Percentiles rank a stretch among this genome's conserved stretches.
These are phyloP conservation scores for Platerodrilus igneus DNA, from an alignment of 2,888 invertebrate genomes.

Conservation along the genomic window DNA sequence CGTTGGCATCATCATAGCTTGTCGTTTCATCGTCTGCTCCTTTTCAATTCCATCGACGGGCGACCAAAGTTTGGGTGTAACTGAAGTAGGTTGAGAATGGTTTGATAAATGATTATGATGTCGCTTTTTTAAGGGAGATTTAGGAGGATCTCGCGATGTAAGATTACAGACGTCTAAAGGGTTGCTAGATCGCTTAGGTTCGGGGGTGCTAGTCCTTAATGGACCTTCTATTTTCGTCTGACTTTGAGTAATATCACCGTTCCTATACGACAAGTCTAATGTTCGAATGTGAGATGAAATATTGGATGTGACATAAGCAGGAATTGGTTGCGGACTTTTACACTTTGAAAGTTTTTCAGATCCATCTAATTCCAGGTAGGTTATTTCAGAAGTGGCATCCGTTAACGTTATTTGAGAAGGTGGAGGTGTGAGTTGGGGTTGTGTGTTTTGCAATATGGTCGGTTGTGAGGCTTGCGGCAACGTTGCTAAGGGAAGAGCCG, in stretches of 20 bases:
- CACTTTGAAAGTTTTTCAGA: constrained; percentile 27
- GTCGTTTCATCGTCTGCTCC: constrained; percentile 29
- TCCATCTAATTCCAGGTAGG: constrained; percentile 31
- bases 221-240: constrained; percentile 34
- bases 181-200: constrained; percentile 52
- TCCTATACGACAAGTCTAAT: constrained; percentile 38
- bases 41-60: constrained; percentile 48
- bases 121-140: constrained; percentile 49
- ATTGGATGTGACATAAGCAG: constrained; percentile 21
- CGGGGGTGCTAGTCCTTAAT: constrained; percentile 32
- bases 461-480: constrained; percentile 21
- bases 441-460: constrained; percentile 21
- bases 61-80: constrained; percentile 60
- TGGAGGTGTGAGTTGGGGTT: constrained; percentile 27
- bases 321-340: constrained; percentile 25
- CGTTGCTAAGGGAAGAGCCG: constrained; percentile 29
- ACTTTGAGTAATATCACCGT: constrained; percentile 35
- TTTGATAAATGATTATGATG: constrained; percentile 43
- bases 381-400: constrained; percentile 29
- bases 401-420: constrained; percentile 28
- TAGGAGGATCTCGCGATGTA: constrained; percentile 58
- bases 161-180: constrained; percentile 61
- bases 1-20: constrained; percentile 43
- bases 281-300: constrained; percentile 28
- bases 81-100: constrained; percentile 40